A percentile compares a stretch with the other conserved stretches of the same genome.
phyloP scores from a whole-genome alignment of 2,888 invertebrate genomes.

The Eilema depressum region DNA sequence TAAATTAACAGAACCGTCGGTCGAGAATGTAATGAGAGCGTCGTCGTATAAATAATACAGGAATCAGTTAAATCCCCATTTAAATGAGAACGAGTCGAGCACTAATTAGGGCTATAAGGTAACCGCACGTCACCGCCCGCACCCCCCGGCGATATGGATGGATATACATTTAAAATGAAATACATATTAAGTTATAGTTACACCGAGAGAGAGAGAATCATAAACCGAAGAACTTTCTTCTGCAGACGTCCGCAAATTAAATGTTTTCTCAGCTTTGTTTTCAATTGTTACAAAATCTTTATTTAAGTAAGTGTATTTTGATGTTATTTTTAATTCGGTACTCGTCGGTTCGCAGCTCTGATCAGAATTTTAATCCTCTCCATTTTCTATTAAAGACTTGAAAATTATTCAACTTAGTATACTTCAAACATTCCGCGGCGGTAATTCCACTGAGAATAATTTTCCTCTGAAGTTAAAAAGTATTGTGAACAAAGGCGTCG shows the following conservation, averaged over 20 bases:
- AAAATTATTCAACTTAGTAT: not conserved
- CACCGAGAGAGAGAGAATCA: not conserved
- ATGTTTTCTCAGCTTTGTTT: not conserved
- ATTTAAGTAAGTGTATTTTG: not conserved
- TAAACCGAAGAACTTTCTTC: too few relatives aligned
- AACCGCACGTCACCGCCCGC: not conserved
- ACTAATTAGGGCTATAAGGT: slow-evolving; percentile 1
- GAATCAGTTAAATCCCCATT: not conserved
- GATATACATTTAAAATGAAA: too few relatives aligned
- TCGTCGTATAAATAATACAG: not conserved
- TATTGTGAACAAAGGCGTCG: slow-evolving; percentile 1
- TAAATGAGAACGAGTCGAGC: not conserved
- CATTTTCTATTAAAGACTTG: slow-evolving; percentile 2
- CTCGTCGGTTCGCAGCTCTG: not conserved
- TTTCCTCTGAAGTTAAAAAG: not conserved
- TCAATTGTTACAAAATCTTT: not conserved
- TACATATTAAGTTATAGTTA: too few relatives aligned
- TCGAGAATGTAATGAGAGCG: slow-evolving; percentile 2
- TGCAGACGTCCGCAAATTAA: not conserved
- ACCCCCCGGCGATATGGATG: too few relatives aligned
- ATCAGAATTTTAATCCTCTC: not conserved
- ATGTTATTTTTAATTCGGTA: slow-evolving; percentile 2
- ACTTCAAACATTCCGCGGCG: not conserved
- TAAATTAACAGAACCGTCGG: slow-evolving; percentile 1
- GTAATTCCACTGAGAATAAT: not conserved